Percentiles rank a stretch among this genome's conserved stretches.
These are phyloP conservation scores for Furcifer pardalis DNA, from an alignment of 2,797 vertebrate genomes.

Conservation along the genomic window DNA sequence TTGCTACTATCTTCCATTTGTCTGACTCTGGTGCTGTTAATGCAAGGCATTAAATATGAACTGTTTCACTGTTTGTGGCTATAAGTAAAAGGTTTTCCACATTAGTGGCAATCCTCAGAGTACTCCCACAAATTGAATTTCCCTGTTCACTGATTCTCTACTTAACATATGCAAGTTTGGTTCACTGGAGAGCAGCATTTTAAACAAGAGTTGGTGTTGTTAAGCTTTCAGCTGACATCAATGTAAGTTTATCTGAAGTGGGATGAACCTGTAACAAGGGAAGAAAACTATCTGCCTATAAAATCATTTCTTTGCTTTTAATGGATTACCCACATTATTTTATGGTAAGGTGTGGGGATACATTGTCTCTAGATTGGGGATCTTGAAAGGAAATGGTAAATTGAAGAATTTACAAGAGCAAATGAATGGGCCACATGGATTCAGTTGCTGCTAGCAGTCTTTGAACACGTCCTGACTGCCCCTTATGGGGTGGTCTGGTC, in stretches of 20 bases:
- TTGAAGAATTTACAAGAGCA: not conserved
- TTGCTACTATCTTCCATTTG: not conserved
- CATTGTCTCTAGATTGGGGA: not conserved
- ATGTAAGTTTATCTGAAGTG: conserved; percentile 26
- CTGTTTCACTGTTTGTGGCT: conserved; percentile 13
- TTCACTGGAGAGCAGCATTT: conserved; percentile 24
- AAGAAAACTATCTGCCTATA: conserved; percentile 28
- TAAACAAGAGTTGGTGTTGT: conserved; percentile 32
- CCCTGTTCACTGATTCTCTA: conserved; percentile 3
- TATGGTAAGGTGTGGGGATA: not conserved
- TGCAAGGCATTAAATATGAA: conserved; percentile 30
- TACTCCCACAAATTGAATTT: conserved; percentile 6
- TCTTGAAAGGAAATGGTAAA: not conserved
- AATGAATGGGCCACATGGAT: not conserved
- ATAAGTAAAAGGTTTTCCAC: conserved; percentile 30
- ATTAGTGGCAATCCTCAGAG: conserved; percentile 11
- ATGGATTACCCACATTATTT: not conserved
- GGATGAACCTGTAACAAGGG: not conserved
- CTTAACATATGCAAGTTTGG: not conserved
- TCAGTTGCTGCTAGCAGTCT: not conserved
- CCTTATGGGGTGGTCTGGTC: too few species aligned
- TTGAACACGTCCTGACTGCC: too few species aligned
- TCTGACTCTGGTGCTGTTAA: conserved; percentile 3
- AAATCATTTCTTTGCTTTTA: conserved; percentile 8
- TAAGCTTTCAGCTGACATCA: conserved; percentile 21